Evolutionary conservation across 2,797 vertebrate species (phyloP).

Genomic region (Danio jaintianensis): DNA sequence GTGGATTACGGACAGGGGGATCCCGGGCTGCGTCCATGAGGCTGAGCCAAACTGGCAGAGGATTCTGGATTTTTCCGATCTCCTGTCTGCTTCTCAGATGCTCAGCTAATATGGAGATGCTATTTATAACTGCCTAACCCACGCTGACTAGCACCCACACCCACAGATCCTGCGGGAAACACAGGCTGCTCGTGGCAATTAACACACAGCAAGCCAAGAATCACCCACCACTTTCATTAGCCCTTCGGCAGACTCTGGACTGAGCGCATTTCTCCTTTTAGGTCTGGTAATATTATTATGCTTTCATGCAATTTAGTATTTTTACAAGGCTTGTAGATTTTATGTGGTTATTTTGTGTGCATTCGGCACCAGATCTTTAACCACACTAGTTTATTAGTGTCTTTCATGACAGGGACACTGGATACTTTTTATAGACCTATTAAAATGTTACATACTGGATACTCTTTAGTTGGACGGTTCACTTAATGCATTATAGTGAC

Average conservation of each 20-base stretch:
- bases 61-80: conserved; percentile 79
- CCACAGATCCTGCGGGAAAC: conserved; percentile 70
- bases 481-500: no score
- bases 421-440: background rate
- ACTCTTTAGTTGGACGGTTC: no score
- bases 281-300: background rate
- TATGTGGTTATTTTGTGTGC: background rate
- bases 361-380: background rate
- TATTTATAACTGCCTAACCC: conserved; percentile 80
- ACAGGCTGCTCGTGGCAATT: conserved; percentile 74
- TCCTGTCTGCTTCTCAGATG: conserved; percentile 82
- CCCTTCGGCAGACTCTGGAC: conserved; percentile 73
- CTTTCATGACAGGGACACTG: background rate
- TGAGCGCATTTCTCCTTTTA: conserved; percentile 55
- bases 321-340: background rate
- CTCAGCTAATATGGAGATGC: conserved; percentile 78
- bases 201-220: conserved; percentile 81
- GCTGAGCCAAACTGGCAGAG: conserved; percentile 71
- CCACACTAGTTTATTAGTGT: background rate
- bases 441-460: no score
- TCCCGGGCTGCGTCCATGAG: conserved; percentile 72
- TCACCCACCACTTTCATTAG: conserved; percentile 77
- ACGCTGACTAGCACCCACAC: conserved; percentile 71
- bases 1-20: conserved; percentile 71
- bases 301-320: background rate